phyloP scores from a whole-genome alignment of 2,797 vertebrate genomes.

The Aulostomus chinensis region DNA sequence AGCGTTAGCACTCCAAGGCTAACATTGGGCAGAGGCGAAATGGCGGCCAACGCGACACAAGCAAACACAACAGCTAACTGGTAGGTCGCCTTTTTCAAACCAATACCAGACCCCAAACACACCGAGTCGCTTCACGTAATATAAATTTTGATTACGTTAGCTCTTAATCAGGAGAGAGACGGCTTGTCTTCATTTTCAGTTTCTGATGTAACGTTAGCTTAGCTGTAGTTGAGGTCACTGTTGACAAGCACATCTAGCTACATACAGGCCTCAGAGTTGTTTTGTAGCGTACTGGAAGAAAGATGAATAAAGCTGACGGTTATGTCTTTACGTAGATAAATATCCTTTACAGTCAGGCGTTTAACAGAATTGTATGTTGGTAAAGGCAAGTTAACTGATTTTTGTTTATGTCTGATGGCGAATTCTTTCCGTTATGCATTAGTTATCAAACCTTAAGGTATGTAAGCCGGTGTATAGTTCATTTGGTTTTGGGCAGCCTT shows the following conservation, averaged over 20 bases:
- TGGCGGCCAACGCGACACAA: constrained; percentile 83
- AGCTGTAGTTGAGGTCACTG: neutral
- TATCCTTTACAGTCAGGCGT: too few relatives aligned
- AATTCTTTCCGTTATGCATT: too few relatives aligned
- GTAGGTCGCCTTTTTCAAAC: constrained; percentile 66
- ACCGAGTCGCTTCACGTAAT: neutral
- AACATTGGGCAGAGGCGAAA: constrained; percentile 63
- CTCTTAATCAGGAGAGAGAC: fast-evolving
- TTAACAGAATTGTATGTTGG: too few relatives aligned
- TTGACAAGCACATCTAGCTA: constrained; percentile 2
- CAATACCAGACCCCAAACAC: fast-evolving
- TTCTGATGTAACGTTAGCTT: neutral
- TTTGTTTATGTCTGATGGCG: too few relatives aligned
- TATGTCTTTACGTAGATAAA: too few relatives aligned
- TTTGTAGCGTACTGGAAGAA: too few relatives aligned
- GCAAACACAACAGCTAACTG: constrained; percentile 70
- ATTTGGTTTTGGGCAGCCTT: too few relatives aligned
- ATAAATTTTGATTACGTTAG: fast-evolving
- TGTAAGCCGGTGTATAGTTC: too few relatives aligned
- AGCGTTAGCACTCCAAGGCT: constrained; percentile 42
- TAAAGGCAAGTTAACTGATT: too few relatives aligned
- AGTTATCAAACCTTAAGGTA: too few relatives aligned
- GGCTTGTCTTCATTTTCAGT: fast-evolving
- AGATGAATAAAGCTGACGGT: too few relatives aligned
- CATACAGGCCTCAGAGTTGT: constrained; percentile 28